phyloP scores from a whole-genome alignment of 2,113 vertebrate genomes.

The Phrynocephalus versicolor region DNA sequence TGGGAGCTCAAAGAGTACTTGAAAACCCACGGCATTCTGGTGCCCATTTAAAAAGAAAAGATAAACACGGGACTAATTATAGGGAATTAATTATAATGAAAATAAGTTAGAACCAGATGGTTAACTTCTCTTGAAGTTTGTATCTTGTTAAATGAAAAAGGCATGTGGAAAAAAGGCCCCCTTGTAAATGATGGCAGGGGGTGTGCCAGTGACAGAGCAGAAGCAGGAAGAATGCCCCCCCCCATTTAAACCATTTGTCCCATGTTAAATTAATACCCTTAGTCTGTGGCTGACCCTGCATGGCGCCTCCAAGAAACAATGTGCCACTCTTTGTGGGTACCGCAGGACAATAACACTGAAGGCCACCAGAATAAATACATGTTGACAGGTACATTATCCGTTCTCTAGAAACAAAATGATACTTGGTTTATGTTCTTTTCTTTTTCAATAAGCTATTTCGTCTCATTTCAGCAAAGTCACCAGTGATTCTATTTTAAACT shows the following conservation, averaged over 20 bases:
- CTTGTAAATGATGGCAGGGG: conserved; percentile 45
- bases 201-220: background rate
- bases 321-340: conserved; percentile 41
- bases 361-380: conserved; percentile 48
- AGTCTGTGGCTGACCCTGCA: conserved; percentile 17
- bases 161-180: conserved; percentile 43
- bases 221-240: conserved; percentile 12
- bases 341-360: conserved; percentile 45
- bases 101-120: conserved; percentile 74
- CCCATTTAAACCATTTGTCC: conserved; percentile 56
- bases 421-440: conserved; percentile 20
- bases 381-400: conserved; percentile 33
- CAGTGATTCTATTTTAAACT: background rate
- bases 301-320: conserved; percentile 33
- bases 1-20: conserved; percentile 78
- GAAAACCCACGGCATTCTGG: conserved; percentile 78
- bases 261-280: conserved; percentile 45
- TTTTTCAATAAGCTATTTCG: background rate
- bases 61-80: conserved; percentile 78
- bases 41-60: conserved; percentile 68
- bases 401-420: conserved; percentile 45
- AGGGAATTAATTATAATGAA: conserved; percentile 68
- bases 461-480: background rate
- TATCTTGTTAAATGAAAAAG: conserved; percentile 41
- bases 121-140: conserved; percentile 26